phyloP scores from a whole-genome alignment of 92 coral and sea anemone species.

The Plumapathes pennacea region DNA sequence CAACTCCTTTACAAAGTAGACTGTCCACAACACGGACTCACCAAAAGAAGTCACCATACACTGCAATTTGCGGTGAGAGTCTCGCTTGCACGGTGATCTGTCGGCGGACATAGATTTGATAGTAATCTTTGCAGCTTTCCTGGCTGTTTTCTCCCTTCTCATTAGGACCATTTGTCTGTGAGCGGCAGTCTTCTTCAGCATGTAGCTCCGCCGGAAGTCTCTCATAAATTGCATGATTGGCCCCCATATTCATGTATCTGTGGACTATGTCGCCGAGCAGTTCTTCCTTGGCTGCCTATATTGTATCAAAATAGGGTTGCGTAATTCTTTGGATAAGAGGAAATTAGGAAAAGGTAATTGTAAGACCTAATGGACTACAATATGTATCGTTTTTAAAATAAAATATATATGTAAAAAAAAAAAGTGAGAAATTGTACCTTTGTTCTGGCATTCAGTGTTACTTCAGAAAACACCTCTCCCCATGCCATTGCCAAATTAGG shows the following conservation, averaged over 20 bases:
- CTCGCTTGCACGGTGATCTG: constrained; percentile 1
- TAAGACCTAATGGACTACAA: no score
- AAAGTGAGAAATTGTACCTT: no score
- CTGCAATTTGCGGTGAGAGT: constrained; percentile 8
- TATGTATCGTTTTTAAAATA: no score
- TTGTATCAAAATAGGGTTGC: no score
- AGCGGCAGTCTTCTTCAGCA: constrained; percentile 25
- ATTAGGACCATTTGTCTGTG: constrained; percentile 47
- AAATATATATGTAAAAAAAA: no score
- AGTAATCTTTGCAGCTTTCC: constrained; percentile 20
- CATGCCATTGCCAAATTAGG: neutral
- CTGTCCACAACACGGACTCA: neutral
- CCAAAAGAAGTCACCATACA: constrained; percentile 8
- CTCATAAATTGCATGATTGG: constrained; percentile 31
- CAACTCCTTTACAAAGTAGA: constrained; percentile 18
- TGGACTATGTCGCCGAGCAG: neutral
- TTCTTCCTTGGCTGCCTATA: neutral
- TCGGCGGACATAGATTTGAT: constrained; percentile 2
- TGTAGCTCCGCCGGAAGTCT: constrained; percentile 34
- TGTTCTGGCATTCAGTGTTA: neutral
- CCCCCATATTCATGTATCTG: constrained; percentile 16
- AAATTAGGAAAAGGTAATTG: no score
- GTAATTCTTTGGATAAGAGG: no score
- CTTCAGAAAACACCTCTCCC: neutral
- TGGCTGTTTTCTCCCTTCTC: constrained; percentile 11